Base-by-base conservation (phyloP, 2,113 vertebrate genomes). In the Clarias gariepinus region DNA sequence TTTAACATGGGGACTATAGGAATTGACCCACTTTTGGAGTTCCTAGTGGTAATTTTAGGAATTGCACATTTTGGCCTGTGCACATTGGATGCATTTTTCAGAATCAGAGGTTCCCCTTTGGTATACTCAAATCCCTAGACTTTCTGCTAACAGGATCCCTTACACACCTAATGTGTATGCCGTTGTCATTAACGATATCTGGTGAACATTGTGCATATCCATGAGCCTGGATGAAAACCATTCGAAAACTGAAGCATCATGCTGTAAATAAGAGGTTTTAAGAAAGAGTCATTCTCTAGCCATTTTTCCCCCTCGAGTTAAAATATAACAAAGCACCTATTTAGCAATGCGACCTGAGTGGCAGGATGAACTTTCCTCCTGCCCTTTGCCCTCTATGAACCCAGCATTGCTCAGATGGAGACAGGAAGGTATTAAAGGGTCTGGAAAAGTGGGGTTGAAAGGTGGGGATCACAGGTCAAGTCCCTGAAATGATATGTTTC, bases 391-490 rank as follows among this genome's bases (percentile, higher is more conserved):
- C 85, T 76, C 15, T 66, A 41, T 66, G 83, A 83, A 85, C 89
- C 77, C 52, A 28, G 76, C 81, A 80, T 66, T 61, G 84, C 89
- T 83, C 77, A 77, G 74, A 89, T 88, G 90, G 90, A 90, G 90
- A 89, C 88, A 90, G 90, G 88, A 87, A 89, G 90, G 90, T 90
- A 88, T 90, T 90, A 90, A 86, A 86, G 86, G 86, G 89, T 88
- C 87, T 87, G 66, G 84, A 74, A 74, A 86, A 87, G 84, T 64
- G 64, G 47, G 86, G 90, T 82, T 81, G 84, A 85, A 86, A 86
- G 89, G 80, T 86, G 81, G 85, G 84, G 84, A 83, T 86, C 88
- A 89, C 66, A 86, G 90, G 88, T 87, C 86, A 89, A 82, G 77
- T 82, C 85, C 87, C 85, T 81, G 83, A 88, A 89, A 89, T 61